These are phyloP conservation scores for Pyrrhia umbra DNA, from an alignment of 2,888 invertebrate species.

Conservation along the genomic window DNA sequence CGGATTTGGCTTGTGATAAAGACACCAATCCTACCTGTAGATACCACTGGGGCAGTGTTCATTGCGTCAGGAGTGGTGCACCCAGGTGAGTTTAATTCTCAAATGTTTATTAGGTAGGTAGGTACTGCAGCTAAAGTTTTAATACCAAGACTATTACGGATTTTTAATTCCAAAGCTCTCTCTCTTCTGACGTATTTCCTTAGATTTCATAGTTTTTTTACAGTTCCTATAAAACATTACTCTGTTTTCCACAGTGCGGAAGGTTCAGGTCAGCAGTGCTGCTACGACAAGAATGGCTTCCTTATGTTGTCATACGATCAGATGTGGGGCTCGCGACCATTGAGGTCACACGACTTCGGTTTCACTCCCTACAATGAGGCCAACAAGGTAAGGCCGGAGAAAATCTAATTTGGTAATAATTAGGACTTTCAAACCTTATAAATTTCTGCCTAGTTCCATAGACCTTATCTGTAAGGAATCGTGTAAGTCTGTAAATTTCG, in stretches of 20 bases:
- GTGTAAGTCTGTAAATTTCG: too few species aligned
- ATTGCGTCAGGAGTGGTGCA: slow-evolving; percentile 97
- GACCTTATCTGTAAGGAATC: too few species aligned
- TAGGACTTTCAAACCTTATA: too few species aligned
- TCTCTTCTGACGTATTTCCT: too few species aligned
- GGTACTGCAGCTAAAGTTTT: too few species aligned
- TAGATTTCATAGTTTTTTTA: too few species aligned
- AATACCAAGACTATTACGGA: too few species aligned
- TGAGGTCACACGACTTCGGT: slow-evolving; percentile 96
- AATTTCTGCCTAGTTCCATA: too few species aligned
- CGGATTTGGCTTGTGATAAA: slow-evolving; percentile 97
- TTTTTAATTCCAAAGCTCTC: too few species aligned
- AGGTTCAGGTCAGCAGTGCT: slow-evolving; percentile 99
- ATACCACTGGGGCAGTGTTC: slow-evolving; percentile 96
- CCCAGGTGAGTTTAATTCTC: slow-evolving; percentile 92
- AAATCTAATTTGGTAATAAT: neutral
- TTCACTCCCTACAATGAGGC: slow-evolving; percentile 98
- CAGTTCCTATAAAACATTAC: too few species aligned
- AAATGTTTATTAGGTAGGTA: neutral
- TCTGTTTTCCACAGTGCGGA: slow-evolving; percentile 91
- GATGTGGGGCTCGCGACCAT: slow-evolving; percentile 97
- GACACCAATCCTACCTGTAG: slow-evolving; percentile 97
- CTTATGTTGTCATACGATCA: slow-evolving; percentile 98
- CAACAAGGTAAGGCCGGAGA: slow-evolving; percentile 92
- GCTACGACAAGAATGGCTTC: slow-evolving; percentile 97